Percentiles rank a stretch among this genome's conserved stretches.
Evolutionary conservation across 2,113 vertebrate species (phyloP).

Genomic region (Sula dactylatra): DNA sequence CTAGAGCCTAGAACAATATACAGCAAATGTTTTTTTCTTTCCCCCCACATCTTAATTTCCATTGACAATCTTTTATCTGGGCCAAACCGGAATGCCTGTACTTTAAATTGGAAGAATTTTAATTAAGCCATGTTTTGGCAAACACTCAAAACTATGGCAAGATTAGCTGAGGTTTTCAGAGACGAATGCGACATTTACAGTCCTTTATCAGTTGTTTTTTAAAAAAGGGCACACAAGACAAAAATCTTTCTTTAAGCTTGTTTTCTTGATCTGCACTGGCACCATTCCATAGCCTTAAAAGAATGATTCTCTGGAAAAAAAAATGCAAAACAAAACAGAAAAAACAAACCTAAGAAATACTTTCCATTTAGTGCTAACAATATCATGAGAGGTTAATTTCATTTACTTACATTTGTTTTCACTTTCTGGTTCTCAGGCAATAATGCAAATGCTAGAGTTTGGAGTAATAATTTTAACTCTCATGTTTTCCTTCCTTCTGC

Average conservation of each 20-base stretch:
- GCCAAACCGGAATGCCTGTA: background rate
- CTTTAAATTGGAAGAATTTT: conserved; percentile 1
- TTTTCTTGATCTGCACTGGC: background rate
- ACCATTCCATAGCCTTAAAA: background rate
- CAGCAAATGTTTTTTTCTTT: background rate
- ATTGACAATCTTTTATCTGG: background rate
- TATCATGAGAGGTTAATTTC: background rate
- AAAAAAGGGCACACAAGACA: background rate
- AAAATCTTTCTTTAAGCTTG: background rate
- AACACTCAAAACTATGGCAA: background rate
- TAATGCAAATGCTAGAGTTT: background rate
- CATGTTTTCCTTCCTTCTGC: background rate
- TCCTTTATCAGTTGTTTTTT: background rate
- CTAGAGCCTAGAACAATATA: background rate
- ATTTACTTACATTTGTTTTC: conserved; percentile 22
- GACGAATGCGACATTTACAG: background rate
- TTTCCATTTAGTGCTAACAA: background rate
- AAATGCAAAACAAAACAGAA: background rate
- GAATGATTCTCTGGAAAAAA: background rate
- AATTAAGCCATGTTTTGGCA: conserved; percentile 13
- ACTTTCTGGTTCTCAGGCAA: conserved; percentile 3
- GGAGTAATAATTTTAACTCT: background rate
- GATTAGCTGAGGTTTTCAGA: background rate
- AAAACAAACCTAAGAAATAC: background rate
- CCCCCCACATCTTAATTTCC: background rate